phyloP scores from a whole-genome alignment of 1,140 invertebrate genomes.

The Ericerus pela region DNA sequence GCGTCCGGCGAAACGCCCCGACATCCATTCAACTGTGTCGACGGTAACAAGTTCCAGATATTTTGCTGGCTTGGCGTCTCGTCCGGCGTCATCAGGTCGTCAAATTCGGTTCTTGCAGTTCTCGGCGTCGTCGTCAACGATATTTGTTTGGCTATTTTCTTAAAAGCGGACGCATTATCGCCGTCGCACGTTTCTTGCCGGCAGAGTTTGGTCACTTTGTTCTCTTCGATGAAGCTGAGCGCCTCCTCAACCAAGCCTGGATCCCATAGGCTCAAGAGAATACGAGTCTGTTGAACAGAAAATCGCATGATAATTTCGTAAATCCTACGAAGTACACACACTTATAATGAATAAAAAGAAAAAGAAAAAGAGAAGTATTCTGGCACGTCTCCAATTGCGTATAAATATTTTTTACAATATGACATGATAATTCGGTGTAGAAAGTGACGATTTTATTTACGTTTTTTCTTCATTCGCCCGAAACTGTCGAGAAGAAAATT shows the following conservation, averaged over 20 bases:
- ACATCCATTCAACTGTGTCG: neutral
- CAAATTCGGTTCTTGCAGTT: slow-evolving; percentile 34
- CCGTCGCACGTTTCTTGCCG: slow-evolving; percentile 9
- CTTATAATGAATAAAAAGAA: too few relatives aligned
- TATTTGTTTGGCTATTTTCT: slow-evolving; percentile 58
- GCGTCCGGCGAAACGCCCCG: slow-evolving; percentile 24
- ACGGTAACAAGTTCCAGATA: slow-evolving; percentile 21
- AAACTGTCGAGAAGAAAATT: too few relatives aligned
- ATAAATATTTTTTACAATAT: too few relatives aligned
- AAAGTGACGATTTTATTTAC: too few relatives aligned
- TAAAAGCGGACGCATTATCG: slow-evolving; percentile 45
- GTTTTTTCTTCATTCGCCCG: too few relatives aligned
- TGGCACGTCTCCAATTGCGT: too few relatives aligned
- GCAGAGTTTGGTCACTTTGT: slow-evolving; percentile 30
- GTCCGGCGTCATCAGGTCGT: slow-evolving; percentile 52
- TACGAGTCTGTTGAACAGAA: slow-evolving; percentile 40
- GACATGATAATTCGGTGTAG: too few relatives aligned
- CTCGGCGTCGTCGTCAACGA: slow-evolving; percentile 39
- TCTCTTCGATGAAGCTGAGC: slow-evolving; percentile 60
- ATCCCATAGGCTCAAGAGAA: slow-evolving; percentile 66
- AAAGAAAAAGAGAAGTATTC: too few relatives aligned
- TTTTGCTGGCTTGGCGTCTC: slow-evolving; percentile 31
- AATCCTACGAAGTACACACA: too few relatives aligned
- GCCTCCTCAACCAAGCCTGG: slow-evolving; percentile 69
- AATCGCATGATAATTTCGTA: slow-evolving; percentile 2